Percentiles rank a stretch among this genome's conserved stretches.
Evolutionary conservation across 2,113 vertebrate species (phyloP).

Genomic region (Prunella himalayana): DNA sequence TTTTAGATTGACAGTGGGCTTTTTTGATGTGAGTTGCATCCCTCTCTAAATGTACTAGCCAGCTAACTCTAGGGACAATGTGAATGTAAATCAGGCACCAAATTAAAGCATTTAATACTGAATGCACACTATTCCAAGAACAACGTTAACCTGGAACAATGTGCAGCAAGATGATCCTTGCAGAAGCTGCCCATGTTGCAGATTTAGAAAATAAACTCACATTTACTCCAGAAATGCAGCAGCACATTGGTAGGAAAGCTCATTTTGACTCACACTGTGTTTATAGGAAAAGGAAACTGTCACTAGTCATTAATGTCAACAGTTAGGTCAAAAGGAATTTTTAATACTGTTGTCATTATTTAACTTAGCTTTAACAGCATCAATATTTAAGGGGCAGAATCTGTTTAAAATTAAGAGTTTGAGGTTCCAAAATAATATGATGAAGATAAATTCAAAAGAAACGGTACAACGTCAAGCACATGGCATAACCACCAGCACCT

Average conservation of each 20-base stretch:
- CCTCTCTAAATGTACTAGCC: not conserved
- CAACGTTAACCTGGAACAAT: not conserved
- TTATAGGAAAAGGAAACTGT: not conserved
- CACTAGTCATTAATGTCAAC: not conserved
- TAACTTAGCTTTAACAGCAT: not conserved
- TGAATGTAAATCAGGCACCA: not conserved
- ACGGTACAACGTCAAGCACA: not conserved
- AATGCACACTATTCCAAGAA: not conserved
- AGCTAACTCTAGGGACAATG: not conserved
- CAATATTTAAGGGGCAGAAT: not conserved
- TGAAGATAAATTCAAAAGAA: not conserved
- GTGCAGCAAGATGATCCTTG: not conserved
- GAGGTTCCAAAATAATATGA: not conserved
- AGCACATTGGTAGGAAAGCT: not conserved
- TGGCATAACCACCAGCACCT: fast-evolving
- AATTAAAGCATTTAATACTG: not conserved
- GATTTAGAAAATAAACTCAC: not conserved
- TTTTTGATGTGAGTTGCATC: not conserved
- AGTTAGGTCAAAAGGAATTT: not conserved
- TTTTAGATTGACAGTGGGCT: not conserved
- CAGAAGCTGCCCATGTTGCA: not conserved
- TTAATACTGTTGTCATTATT: not conserved
- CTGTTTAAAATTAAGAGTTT: not conserved
- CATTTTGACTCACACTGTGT: not conserved
- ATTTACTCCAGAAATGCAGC: not conserved